Base-by-base conservation (phyloP, 2,888 invertebrate genomes). In the Calameuta filiformis region DNA sequence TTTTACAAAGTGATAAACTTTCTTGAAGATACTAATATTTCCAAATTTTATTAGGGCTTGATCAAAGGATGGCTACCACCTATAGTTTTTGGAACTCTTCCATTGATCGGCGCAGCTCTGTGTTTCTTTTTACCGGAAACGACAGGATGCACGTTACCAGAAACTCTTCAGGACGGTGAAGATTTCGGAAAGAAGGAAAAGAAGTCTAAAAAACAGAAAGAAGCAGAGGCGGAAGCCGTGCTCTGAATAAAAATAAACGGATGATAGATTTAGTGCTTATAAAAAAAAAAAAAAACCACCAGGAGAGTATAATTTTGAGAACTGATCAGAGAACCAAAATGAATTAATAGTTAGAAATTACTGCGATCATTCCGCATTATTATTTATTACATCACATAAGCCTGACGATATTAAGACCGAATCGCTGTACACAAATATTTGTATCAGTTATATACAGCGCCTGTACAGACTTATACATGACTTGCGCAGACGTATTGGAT, bases 161-260 rank as follows among this genome's bases (percentile, higher is more conserved):
- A 97, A 86, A 96, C 96, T 0, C 92, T 97, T 80, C 95, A 95
- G 87, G 97, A 97, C 87, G 96, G 96, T 1, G 96, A 97, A 91
- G 93, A 92, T 31, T 94, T 94, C 86, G 94, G 93, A 69, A 93
- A 92, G 90, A 92, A 74, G 71, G 0, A 71, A 31, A 71, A 71
- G 33, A 71, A 71, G 71, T 33, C 71, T 6, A 6, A 12, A n/a
- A 76, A 69, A 73, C 33, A n/a, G 12, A 84, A 82, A 68, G 84
- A 86, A 31, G 69, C 82, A 9, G 88, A 89, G 80, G 86, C 84
- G 11, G 89, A 89, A 80, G 85, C 81, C 56, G 79, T 85, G 31
- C 82, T 89, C 40, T 89, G 79, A 87, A 79, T 56, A 75, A 82
- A 82, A 77, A 79, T 77, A 12, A 37, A 4, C 12, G 40, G 40